Base-by-base conservation (phyloP, 1,140 invertebrate genomes). In the Lucilia sericata region DNA sequence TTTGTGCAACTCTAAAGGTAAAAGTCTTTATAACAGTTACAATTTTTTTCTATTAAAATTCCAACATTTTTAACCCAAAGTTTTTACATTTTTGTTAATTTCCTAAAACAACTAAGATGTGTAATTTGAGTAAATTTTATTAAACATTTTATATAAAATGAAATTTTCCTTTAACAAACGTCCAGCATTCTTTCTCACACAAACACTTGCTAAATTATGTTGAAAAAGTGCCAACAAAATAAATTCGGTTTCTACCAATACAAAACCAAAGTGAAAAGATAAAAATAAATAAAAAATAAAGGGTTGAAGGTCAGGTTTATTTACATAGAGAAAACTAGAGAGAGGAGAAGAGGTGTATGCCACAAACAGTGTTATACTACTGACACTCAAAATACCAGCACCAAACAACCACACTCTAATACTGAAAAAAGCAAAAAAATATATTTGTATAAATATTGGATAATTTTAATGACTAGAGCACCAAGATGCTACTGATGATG, bases 211-310 rank as follows among this genome's bases (percentile, higher is more conserved):
- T n/a, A 14, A 17, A 12, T 2, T 21, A 25, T 21, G 65, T 70
- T 70, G 65, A 70, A 70, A 70, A 19, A 25, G 19, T 70, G 65
- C 65, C 65, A 70, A 70, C 65, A 70, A 70, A 70, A 70, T 60
- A 70, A 21, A 19, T 70, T 70, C 60, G 5, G 21, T 70, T 55
- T 42, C 10, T 10, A 3, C 65, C n/a, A 60, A 70, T 21, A 60
- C 17, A 60, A 60, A 17, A 60, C 5, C 55, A 17, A n/a, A 60
- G 14, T 60, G n/a, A 60, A n/a, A 60, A 60, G 14, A 60, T 7
- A 7, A 60, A 60, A 14, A 60, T 5, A 60, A 60, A 60, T 12
- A 60, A 60, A 60, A 60, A 17, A 70, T 19, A 21, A 70, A 70
- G 19, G 65, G 65, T 70, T 70, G 65, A 70, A 70, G 65, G 65